Evolutionary conservation across 1,140 invertebrate species (phyloP).

Genomic region (Drosophila busckii): DNA sequence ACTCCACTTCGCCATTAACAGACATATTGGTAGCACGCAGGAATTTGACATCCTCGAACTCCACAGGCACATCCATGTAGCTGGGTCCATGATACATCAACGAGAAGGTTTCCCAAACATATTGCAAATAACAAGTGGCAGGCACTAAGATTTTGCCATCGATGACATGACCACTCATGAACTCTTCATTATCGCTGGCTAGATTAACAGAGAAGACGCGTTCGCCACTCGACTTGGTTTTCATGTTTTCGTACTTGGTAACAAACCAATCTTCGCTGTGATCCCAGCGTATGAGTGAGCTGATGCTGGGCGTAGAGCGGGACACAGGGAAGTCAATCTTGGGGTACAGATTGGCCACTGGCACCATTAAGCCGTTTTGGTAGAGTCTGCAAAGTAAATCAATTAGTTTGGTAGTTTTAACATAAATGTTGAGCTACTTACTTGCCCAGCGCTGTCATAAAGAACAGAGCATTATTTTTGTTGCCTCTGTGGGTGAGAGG

Average conservation of each 20-base stretch:
- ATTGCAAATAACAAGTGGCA: slow-evolving; percentile 90
- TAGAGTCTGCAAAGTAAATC: slow-evolving; percentile 23
- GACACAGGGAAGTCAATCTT: slow-evolving; percentile 88
- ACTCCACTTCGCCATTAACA: slow-evolving; percentile 84
- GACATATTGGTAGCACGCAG: slow-evolving; percentile 89
- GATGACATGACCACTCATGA: slow-evolving; percentile 90
- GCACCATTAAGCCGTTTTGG: slow-evolving; percentile 78
- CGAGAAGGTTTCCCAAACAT: slow-evolving; percentile 94
- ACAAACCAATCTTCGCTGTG: slow-evolving; percentile 88
- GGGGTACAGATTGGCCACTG: slow-evolving; percentile 82
- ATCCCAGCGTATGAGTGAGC: slow-evolving; percentile 92
- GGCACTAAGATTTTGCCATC: slow-evolving; percentile 93
- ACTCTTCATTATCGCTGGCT: slow-evolving; percentile 86
- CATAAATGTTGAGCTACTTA: slow-evolving; percentile 70
- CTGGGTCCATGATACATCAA: slow-evolving; percentile 84
- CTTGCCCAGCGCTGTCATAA: slow-evolving; percentile 87
- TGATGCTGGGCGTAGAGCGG: slow-evolving; percentile 87
- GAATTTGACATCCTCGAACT: slow-evolving; percentile 93
- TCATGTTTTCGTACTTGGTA: slow-evolving; percentile 75
- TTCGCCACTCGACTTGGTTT: slow-evolving; percentile 80
- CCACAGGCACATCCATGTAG: slow-evolving; percentile 87
- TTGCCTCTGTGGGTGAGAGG: slow-evolving; percentile 88
- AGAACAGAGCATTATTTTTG: slow-evolving; percentile 85
- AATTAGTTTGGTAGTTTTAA: not conserved
- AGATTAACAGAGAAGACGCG: slow-evolving; percentile 82